Base-by-base conservation (phyloP, 92 coral and sea anemone genomes). In the Scolanthus callimorphus region DNA sequence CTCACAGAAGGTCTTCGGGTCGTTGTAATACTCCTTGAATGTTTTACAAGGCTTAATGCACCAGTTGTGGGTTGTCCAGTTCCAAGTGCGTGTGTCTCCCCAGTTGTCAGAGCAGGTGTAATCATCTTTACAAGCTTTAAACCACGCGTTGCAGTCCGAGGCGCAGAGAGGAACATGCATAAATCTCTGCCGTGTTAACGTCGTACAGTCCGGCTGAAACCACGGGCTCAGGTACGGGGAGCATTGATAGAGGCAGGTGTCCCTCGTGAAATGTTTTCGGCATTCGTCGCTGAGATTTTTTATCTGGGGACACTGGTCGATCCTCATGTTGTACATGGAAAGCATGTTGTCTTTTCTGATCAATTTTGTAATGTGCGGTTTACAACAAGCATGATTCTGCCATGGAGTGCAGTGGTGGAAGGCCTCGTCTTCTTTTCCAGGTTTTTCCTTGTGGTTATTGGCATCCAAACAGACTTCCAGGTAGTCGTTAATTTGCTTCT, bases 201-300 rank as follows among this genome's bases (percentile, higher is more conserved):
- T 86, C 1, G 92, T 76, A 3, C 73, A 29, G 41, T 85, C 92
- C 21, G 44, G 22, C 0, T 60, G 46, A 37, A 86, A 66, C 95
- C 95, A 86, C 0, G 95, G 95, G 25, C 75, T 67, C 59, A 86
- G 47, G 24, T 86, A 64, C 25, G 95, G 95, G 27, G 95, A 86
- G 76, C 95, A 86, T 56, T 83, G 83, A 31, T 86, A 82, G 62
- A 86, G 61, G 25, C 95, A 86, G 3, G 85, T 76, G 29, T 86
- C 89, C 44, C 65, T 68, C 31, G 75, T 76, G 59, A 86, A 86
- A 58, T 59, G 81, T 25, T 71, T 65, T 27, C 85, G 60, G 64
- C 95, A 86, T 52, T 71, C 51, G 10, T 74, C 52, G 12, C 88
- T 81, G 70, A 86, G 74, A 20, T 17, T 60, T 10, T 13, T 31